Evolutionary conservation across 2,888 invertebrate genomes (phyloP).

Genomic region (Epinotia brunnichana): DNA sequence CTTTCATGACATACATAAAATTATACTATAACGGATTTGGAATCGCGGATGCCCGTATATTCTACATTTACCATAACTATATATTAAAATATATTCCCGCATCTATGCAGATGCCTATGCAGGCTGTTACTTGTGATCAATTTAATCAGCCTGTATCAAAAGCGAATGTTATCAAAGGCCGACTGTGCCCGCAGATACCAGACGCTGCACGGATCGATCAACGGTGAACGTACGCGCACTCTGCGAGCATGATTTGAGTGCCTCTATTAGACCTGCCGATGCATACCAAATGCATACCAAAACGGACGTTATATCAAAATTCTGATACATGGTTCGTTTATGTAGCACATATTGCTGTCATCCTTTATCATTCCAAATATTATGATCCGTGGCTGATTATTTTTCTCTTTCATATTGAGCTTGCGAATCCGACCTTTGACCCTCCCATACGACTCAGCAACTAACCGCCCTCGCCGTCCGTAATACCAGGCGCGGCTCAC

Average conservation of each 20-base stretch:
- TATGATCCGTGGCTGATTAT: not conserved
- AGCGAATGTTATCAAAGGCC: constrained; percentile 33
- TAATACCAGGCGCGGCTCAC: no score
- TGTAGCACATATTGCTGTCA: constrained; percentile 14
- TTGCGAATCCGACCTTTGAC: not conserved
- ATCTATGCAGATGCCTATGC: not conserved
- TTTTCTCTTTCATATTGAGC: not conserved
- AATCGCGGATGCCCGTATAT: not conserved
- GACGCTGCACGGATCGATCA: constrained; percentile 32
- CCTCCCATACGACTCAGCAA: not conserved
- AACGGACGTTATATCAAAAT: constrained; percentile 21
- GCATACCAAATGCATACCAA: constrained; percentile 4
- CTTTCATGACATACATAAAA: no score
- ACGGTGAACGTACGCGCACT: constrained; percentile 12
- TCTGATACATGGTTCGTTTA: not conserved
- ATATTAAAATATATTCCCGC: not conserved
- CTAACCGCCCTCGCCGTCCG: no score
- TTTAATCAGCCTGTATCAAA: constrained; percentile 29
- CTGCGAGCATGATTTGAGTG: constrained; percentile 37
- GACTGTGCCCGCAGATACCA: constrained; percentile 3
- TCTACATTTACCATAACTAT: not conserved
- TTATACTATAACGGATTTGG: not conserved
- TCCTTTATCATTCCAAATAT: not conserved
- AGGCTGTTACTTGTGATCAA: constrained; percentile 9
- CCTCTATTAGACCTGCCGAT: constrained; percentile 28